Conservation (phyloP, 2,888 invertebrate genomes). For the Aleiodes leptofemur region DNA sequence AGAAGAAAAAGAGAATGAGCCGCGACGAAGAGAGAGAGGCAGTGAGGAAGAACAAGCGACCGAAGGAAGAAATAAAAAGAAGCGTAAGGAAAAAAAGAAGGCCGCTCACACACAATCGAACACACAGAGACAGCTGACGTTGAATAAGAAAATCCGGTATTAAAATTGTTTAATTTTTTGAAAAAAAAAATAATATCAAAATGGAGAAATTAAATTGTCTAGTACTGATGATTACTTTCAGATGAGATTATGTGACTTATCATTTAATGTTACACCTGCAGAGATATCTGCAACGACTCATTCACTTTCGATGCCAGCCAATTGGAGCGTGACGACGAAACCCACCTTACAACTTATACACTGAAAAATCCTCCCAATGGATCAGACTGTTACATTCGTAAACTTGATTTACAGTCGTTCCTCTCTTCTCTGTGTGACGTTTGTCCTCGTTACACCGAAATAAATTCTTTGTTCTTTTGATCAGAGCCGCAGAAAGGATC, state of each 20-base stretch:
- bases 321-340: conserved; percentile 49
- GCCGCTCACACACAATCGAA: neutral
- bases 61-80: conserved; percentile 31
- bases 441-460: conserved; percentile 63
- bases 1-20: neutral
- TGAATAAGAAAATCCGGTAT: conserved; percentile 23
- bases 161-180: neutral
- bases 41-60: conserved; percentile 42
- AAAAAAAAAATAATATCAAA: too few species aligned
- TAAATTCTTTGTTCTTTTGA: conserved; percentile 61
- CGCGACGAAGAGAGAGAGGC: conserved; percentile 34
- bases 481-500: conserved; percentile 49
- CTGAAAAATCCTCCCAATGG: conserved; percentile 2
- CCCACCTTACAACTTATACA: conserved; percentile 27
- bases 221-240: too few species aligned
- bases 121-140: conserved; percentile 4
- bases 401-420: conserved; percentile 59
- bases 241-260: too few species aligned
- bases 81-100: conserved; percentile 31
- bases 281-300: conserved; percentile 8
- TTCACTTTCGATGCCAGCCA: conserved; percentile 53
- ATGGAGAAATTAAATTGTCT: too few species aligned
- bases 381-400: conserved; percentile 24
- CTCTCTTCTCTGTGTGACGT: conserved; percentile 52
- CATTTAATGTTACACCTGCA: conserved; percentile 20